Percentiles rank a stretch among this genome's conserved stretches.
These are phyloP conservation scores for Aphidius ervi DNA, from an alignment of 1,140 invertebrate genomes.

Conservation along the genomic window DNA sequence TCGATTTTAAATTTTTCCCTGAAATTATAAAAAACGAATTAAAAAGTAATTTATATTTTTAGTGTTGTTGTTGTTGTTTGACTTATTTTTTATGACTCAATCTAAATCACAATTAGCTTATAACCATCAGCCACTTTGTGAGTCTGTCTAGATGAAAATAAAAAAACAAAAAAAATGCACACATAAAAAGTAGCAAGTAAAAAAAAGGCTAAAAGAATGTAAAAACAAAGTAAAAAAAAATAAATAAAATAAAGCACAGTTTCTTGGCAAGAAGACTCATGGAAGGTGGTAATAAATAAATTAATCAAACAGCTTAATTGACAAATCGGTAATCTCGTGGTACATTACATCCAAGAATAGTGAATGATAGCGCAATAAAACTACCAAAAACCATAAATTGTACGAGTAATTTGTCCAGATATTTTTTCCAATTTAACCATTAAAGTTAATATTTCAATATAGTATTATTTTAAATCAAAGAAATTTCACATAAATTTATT, in stretches of 20 bases:
- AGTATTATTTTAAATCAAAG: too few species aligned
- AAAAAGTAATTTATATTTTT: too few species aligned
- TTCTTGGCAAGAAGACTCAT: slow-evolving; percentile 16
- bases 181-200: background rate
- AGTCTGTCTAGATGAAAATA: background rate
- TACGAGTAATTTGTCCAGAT: background rate
- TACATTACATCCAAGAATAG: slow-evolving; percentile 24
- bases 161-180: background rate
- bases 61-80: too few species aligned
- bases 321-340: slow-evolving; percentile 32
- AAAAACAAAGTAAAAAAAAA: background rate
- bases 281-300: slow-evolving; percentile 28
- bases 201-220: too few species aligned
- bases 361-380: slow-evolving; percentile 32
- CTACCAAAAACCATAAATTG: background rate
- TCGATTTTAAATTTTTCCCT: too few species aligned
- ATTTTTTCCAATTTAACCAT: too few species aligned
- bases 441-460: too few species aligned
- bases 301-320: slow-evolving; percentile 30
- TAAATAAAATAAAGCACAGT: slow-evolving; percentile 3
- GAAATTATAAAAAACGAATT: too few species aligned
- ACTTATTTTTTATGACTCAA: too few species aligned
- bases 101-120: slow-evolving; percentile 26
- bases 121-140: background rate
- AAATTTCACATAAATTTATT: too few species aligned